phyloP scores from a whole-genome alignment of 2,888 invertebrate genomes.

The Tachystola acroxantha region DNA sequence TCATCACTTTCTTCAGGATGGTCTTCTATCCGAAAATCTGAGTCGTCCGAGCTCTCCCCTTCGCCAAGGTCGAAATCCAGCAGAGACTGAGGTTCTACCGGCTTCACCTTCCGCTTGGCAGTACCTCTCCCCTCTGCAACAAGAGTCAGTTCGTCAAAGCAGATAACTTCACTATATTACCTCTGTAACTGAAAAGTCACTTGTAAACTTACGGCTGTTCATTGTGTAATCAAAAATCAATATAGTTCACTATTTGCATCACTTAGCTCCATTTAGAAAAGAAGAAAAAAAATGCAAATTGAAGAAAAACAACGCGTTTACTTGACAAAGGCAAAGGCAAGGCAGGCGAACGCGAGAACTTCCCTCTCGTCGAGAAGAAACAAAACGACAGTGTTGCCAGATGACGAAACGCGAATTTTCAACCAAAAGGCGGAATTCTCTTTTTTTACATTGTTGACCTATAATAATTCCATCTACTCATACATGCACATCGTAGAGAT shows the following conservation, averaged over 20 bases:
- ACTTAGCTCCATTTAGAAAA: not conserved
- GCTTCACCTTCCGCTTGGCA: slow-evolving; percentile 89
- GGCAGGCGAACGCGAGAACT: too few relatives aligned
- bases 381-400: too few relatives aligned
- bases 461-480: too few relatives aligned
- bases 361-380: too few relatives aligned
- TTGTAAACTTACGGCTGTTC: slow-evolving; percentile 8
- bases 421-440: too few relatives aligned
- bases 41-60: slow-evolving; percentile 96
- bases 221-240: slow-evolving; percentile 3
- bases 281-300: too few relatives aligned
- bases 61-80: slow-evolving; percentile 92
- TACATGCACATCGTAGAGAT: too few relatives aligned
- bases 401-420: too few relatives aligned
- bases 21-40: slow-evolving; percentile 94
- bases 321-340: too few relatives aligned
- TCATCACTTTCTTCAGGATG: slow-evolving; percentile 89
- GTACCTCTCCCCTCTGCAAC: slow-evolving; percentile 81
- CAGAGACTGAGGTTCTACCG: slow-evolving; percentile 85
- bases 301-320: too few relatives aligned
- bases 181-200: not conserved
- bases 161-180: not conserved
- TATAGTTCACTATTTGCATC: not conserved
- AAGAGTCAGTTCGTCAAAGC: not conserved
- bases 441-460: too few relatives aligned